These are phyloP conservation scores for Telmatherina bonti DNA, from an alignment of 2,797 vertebrate genomes.

Conservation along the genomic window DNA sequence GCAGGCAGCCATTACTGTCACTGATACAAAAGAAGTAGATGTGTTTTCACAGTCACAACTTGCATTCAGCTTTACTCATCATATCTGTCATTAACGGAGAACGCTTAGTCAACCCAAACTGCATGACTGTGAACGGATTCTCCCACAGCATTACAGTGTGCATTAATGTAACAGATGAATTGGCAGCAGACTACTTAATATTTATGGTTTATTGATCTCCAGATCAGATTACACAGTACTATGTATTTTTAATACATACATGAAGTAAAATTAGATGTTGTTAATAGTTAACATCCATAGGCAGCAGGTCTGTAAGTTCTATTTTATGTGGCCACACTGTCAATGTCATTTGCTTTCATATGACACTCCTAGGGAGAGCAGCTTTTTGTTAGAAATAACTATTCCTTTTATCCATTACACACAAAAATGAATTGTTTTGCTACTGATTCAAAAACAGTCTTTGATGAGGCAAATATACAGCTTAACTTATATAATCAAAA, in stretches of 20 bases:
- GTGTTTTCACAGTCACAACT: neutral
- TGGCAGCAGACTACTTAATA: neutral
- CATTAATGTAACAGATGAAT: neutral
- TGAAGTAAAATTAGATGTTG: constrained; percentile 12
- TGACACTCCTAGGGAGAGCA: neutral
- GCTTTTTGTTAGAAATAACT: neutral
- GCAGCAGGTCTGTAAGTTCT: neutral
- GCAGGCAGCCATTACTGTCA: neutral
- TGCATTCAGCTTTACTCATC: neutral
- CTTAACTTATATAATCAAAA: constrained; percentile 20
- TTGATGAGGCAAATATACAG: neutral
- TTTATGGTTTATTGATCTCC: constrained; percentile 31
- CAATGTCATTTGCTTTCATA: neutral
- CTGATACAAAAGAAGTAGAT: neutral
- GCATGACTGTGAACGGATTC: neutral
- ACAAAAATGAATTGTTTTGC: neutral
- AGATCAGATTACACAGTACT: constrained; percentile 10
- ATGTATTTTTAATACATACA: constrained; percentile 38
- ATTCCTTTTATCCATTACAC: neutral
- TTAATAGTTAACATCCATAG: constrained; percentile 31
- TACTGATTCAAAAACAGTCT: neutral
- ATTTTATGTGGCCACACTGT: neutral
- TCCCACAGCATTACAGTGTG: neutral
- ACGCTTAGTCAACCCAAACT: neutral
- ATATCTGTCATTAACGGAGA: neutral